A percentile compares a stretch with the other conserved stretches of the same genome.
phyloP scores from a whole-genome alignment of 2,888 invertebrate genomes.

The Euplagia quadripunctaria region DNA sequence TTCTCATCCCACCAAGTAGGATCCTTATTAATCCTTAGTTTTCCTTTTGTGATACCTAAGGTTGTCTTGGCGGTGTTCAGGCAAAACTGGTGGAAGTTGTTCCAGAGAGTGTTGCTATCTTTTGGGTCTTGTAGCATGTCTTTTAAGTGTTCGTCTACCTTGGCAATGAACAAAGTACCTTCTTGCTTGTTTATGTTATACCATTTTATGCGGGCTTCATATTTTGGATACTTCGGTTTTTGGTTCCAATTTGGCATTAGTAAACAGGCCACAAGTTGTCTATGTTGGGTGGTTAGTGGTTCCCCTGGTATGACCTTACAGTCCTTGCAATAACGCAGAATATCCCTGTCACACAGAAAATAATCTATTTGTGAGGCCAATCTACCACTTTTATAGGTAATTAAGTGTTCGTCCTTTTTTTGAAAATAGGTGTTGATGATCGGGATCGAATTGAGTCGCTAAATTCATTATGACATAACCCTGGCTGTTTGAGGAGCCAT shows the following conservation, averaged over 20 bases:
- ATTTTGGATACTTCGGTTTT: neutral
- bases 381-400: neutral
- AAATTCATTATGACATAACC: neutral
- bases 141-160: neutral
- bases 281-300: slow-evolving; percentile 1
- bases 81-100: neutral
- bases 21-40: neutral
- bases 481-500: neutral
- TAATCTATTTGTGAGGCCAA: neutral
- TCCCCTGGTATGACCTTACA: slow-evolving; percentile 3
- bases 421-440: too few species aligned
- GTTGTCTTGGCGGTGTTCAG: neutral
- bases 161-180: neutral
- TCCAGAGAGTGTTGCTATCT: neutral
- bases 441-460: neutral
- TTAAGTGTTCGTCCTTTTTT: neutral
- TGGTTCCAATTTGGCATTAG: neutral
- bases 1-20: slow-evolving; percentile 3
- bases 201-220: neutral
- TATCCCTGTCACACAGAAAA: neutral
- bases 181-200: neutral
- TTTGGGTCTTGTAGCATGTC: neutral
- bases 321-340: neutral
- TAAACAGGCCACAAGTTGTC: neutral
- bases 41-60: neutral